A percentile compares a stretch with the other conserved stretches of the same genome.
These are phyloP conservation scores for Leptopilina myrica DNA, from an alignment of 2,888 invertebrate species.

Conservation along the genomic window DNA sequence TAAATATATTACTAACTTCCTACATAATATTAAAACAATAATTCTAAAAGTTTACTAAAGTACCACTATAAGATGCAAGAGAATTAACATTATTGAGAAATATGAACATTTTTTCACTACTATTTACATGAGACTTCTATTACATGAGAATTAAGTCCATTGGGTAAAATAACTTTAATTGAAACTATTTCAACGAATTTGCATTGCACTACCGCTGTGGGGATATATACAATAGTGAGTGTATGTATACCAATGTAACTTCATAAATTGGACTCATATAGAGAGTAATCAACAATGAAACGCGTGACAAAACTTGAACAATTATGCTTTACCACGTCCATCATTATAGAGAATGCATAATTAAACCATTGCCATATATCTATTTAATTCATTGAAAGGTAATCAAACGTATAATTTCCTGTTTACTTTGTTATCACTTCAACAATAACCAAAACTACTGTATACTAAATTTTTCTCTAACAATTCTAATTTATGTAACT, in stretches of 20 bases:
- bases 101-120: too few species aligned
- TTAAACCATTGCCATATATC: not conserved
- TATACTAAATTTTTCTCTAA: too few species aligned
- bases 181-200: conserved; percentile 3
- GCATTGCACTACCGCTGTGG: not conserved
- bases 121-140: not conserved
- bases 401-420: not conserved
- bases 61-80: too few species aligned
- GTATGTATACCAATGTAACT: conserved; percentile 3
- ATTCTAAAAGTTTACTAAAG: too few species aligned
- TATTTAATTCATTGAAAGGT: conserved; percentile 5
- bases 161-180: conserved; percentile 9
- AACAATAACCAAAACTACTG: not conserved
- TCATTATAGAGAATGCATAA: conserved; percentile 5
- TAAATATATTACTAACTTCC: too few species aligned
- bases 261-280: not conserved
- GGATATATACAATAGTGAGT: not conserved
- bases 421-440: not conserved
- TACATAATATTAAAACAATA: too few species aligned
- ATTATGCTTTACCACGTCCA: conserved; percentile 14
- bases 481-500: too few species aligned
- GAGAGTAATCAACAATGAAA: not conserved
- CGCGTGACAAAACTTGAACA: not conserved
- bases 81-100: too few species aligned
- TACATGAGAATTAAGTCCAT: not conserved